Percentiles rank a stretch among this genome's conserved stretches.
Evolutionary conservation across 2,888 invertebrate genomes (phyloP).

Genomic region (Papilio elwesi): DNA sequence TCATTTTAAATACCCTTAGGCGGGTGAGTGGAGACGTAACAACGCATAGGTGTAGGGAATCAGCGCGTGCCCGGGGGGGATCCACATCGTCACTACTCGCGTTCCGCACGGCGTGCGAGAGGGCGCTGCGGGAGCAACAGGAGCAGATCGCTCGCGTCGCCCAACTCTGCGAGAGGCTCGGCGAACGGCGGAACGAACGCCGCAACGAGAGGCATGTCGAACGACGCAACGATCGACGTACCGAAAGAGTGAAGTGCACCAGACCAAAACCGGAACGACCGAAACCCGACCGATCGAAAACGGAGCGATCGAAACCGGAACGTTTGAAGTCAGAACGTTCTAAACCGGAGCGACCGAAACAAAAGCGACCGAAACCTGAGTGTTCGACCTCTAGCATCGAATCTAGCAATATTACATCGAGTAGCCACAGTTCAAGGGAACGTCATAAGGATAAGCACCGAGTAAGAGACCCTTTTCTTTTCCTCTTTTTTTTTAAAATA

Average conservation of each 20-base stretch:
- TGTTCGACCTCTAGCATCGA: slow-evolving; percentile 44
- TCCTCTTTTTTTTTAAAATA: too few relatives aligned
- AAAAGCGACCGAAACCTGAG: slow-evolving; percentile 3
- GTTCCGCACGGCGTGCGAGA: slow-evolving; percentile 64
- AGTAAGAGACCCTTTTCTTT: slow-evolving; percentile 26
- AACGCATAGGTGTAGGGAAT: slow-evolving; percentile 40
- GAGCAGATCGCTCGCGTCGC: slow-evolving; percentile 64
- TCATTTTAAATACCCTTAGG: slow-evolving; percentile 19
- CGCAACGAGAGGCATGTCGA: slow-evolving; percentile 26
- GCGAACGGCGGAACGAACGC: slow-evolving; percentile 47
- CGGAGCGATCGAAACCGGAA: slow-evolving; percentile 11
- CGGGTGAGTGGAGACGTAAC: slow-evolving; percentile 41
- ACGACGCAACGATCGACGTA: slow-evolving; percentile 28
- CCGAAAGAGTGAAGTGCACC: slow-evolving; percentile 21
- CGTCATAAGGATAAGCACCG: slow-evolving; percentile 43
- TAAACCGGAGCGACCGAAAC: slow-evolving; percentile 20
- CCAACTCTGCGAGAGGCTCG: slow-evolving; percentile 65
- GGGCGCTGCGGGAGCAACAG: slow-evolving; percentile 67
- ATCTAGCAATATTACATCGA: slow-evolving; percentile 59
- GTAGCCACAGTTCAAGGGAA: slow-evolving; percentile 49
- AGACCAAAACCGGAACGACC: slow-evolving; percentile 19
- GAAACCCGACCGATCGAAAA: slow-evolving; percentile 26
- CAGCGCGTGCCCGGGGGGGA: slow-evolving; percentile 38
- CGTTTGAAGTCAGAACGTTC: slow-evolving; percentile 16
- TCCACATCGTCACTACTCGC: slow-evolving; percentile 60